Base-by-base conservation (phyloP, 2,888 invertebrate species). In the Drosophila anceps region DNA sequence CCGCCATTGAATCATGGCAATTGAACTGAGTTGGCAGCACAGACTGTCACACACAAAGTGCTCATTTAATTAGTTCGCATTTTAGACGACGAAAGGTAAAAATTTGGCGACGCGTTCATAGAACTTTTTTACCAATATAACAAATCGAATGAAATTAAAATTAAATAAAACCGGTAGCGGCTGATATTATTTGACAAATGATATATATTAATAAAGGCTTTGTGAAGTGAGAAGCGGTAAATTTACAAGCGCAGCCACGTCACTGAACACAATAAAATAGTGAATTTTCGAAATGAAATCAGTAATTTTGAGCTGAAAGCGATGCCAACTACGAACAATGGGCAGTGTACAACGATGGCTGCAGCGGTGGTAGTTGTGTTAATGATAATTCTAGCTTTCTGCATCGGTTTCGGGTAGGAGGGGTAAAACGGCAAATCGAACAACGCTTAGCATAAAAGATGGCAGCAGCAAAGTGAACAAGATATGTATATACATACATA, bases 61-160 rank as follows among this genome's bases (percentile, higher is more conserved):
- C 88, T 84, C 84, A 90, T 90, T 90, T 90, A 79, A 90, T 84
- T 84, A 84, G 84, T 88, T 90, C 90, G 86, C 84, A 88, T 85
- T 85, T 85, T 85, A 85, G 90, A 90, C 88, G 90, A 89, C 88
- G 87, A 90, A 78, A 86, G 90, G 86, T 86, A 86, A 86, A 90
- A 81, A 72, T 83, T 85, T 79, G 64, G 75, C 79, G 90, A 88
- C 90, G 90, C 86, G 85, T 81, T 89, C 73, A 63, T 54, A 74
- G 65, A 70, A 77, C 57, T 55, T 68, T 82, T 82, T 74, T 29
- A 74, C 33, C 61, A 57, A 68, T 60, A 55, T 62, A 82, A 68
- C 73, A 66, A 58, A 69, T 46, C 74, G 67, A 66, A 75, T 70
- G 55, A 71, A 67, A 65, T 61, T 64, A 15, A 70, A 88, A 70